Conservation (phyloP, 2,113 vertebrate species). For the Cololabis saira region DNA sequence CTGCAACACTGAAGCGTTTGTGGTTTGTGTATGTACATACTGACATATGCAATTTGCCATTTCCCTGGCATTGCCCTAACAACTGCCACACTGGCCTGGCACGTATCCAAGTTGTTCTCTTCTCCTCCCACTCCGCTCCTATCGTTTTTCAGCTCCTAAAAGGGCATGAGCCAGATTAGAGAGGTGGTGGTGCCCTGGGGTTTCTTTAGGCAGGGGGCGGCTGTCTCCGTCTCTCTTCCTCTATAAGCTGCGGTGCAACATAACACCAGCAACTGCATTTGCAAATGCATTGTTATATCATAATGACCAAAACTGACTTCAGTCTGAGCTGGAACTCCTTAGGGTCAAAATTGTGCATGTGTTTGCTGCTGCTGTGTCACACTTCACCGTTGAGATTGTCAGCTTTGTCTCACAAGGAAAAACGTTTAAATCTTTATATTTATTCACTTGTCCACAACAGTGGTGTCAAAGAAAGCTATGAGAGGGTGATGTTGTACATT, state of each 20-base stretch:
- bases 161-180: slow-evolving; percentile 24
- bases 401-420: no score
- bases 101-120: slow-evolving; percentile 38
- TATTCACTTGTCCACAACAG: no score
- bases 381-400: no score
- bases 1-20: no score
- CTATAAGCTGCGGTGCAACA: slow-evolving; percentile 26
- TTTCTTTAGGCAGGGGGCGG: slow-evolving; percentile 39
- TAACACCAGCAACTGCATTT: slow-evolving; percentile 49
- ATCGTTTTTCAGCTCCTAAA: slow-evolving; percentile 46
- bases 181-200: slow-evolving; percentile 17
- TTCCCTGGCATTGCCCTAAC: slow-evolving; percentile 37
- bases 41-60: slow-evolving; percentile 40
- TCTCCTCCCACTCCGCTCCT: slow-evolving; percentile 31
- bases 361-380: no score
- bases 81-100: slow-evolving; percentile 54
- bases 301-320: neutral
- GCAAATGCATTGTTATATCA: slow-evolving; percentile 14
- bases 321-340: neutral
- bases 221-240: slow-evolving; percentile 46
- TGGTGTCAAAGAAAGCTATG: no score
- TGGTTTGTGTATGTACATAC: neutral
- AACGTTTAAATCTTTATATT: no score
- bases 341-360: no score
- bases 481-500: no score